A percentile compares a stretch with the other conserved stretches of the same genome.
These are phyloP conservation scores for Epinephelus coioides DNA, from an alignment of 2,797 vertebrate genomes.

Conservation along the genomic window DNA sequence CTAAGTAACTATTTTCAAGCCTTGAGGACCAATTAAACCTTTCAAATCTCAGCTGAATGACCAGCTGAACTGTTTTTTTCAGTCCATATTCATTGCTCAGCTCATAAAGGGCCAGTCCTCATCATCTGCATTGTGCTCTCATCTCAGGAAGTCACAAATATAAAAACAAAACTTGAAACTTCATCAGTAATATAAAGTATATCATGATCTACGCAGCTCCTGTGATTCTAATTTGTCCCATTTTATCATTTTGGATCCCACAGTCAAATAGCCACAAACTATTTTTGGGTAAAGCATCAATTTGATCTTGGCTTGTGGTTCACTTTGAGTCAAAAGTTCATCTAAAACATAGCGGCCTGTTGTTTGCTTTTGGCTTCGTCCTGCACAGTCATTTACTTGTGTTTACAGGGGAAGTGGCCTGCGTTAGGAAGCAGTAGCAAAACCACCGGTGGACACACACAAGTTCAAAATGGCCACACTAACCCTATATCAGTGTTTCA, in stretches of 20 bases:
- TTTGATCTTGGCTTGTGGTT: conserved; percentile 60
- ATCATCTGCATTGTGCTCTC: background rate
- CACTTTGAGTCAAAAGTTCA: conserved; percentile 60
- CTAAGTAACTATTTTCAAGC: background rate
- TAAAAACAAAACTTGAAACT: background rate
- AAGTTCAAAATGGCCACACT: conserved; percentile 4
- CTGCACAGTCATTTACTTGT: conserved; percentile 56
- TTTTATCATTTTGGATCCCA: conserved; percentile 32
- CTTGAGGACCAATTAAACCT: background rate
- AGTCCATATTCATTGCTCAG: background rate
- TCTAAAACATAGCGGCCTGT: conserved; percentile 27
- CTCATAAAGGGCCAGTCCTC: background rate
- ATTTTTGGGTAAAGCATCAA: conserved; percentile 49
- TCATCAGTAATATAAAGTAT: background rate
- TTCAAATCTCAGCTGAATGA: background rate
- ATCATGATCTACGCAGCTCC: background rate
- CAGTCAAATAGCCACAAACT: conserved; percentile 32
- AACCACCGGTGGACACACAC: conserved; percentile 19
- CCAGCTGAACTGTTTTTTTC: background rate
- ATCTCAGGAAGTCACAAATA: background rate
- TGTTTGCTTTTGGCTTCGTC: conserved; percentile 60
- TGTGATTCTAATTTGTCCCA: conserved; percentile 5
- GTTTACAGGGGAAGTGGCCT: conserved; percentile 61
- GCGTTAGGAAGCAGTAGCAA: conserved; percentile 4
- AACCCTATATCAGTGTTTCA: background rate